These are phyloP conservation scores for Xyrauchen texanus DNA, from an alignment of 2,113 vertebrate genomes.

Conservation along the genomic window DNA sequence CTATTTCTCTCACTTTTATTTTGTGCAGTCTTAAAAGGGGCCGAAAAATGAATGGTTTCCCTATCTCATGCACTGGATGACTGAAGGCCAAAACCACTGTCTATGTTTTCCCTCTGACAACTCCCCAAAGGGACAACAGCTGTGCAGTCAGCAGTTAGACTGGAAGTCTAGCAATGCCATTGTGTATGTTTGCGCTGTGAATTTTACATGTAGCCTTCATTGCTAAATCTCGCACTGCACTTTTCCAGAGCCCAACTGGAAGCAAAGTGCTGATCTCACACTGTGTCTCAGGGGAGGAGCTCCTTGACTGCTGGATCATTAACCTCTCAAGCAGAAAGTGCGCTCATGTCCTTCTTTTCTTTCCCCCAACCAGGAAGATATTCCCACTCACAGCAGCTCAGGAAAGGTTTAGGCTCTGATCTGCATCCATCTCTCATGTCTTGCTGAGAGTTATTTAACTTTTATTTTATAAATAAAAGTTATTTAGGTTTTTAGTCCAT, in stretches of 20 bases:
- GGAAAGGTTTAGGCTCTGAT: slow-evolving; percentile 19
- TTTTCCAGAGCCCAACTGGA: slow-evolving; percentile 19
- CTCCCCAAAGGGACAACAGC: slow-evolving; percentile 25
- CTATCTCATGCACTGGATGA: not conserved
- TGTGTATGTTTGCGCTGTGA: slow-evolving; percentile 15
- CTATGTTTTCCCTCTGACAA: slow-evolving; percentile 17
- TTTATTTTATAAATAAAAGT: no score
- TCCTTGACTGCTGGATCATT: slow-evolving; percentile 46
- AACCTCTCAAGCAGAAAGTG: slow-evolving; percentile 46
- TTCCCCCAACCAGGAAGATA: not conserved
- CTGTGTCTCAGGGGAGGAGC: slow-evolving; percentile 41
- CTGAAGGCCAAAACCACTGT: no score
- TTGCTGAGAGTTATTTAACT: no score
- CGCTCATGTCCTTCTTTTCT: slow-evolving; percentile 3
- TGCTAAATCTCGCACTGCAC: not conserved
- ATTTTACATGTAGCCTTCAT: not conserved
- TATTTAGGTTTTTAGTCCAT: no score
- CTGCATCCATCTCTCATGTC: no score
- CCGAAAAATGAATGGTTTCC: not conserved
- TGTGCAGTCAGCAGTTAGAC: slow-evolving; percentile 49
- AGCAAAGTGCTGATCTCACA: slow-evolving; percentile 39
- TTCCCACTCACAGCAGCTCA: slow-evolving; percentile 26
- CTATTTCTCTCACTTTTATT: not conserved
- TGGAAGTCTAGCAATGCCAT: slow-evolving; percentile 32
- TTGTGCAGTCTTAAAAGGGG: slow-evolving; percentile 45